Evolutionary conservation across 1,140 invertebrate genomes (phyloP).

Genomic region (Papilio dardanus): DNA sequence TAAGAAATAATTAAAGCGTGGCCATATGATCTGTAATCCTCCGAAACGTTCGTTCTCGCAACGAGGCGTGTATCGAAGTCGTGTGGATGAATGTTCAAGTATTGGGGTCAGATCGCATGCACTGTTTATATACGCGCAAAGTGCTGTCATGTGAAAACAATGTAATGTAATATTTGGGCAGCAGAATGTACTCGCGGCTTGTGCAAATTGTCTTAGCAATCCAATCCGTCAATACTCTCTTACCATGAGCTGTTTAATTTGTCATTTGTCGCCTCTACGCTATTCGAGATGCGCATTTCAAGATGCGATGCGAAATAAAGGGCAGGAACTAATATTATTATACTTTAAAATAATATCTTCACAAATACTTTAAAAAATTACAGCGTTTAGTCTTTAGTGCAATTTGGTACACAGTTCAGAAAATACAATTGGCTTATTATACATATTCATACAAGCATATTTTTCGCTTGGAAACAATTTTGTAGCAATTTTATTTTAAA

Average conservation of each 20-base stretch:
- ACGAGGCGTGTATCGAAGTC: conserved; percentile 55
- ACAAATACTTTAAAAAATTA: neutral
- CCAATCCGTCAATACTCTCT: conserved; percentile 33
- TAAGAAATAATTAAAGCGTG: neutral
- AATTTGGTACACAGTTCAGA: neutral
- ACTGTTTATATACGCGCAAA: conserved; percentile 64
- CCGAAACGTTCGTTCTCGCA: conserved; percentile 52
- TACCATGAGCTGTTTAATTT: conserved; percentile 26
- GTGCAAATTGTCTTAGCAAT: conserved; percentile 44
- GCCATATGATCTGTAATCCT: conserved; percentile 23
- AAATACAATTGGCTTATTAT: neutral
- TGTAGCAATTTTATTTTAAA: neutral
- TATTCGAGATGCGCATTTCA: neutral
- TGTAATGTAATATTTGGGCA: conserved; percentile 65
- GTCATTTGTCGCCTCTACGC: neutral
- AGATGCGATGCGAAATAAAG: too few species aligned
- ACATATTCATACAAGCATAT: neutral
- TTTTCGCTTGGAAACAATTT: neutral
- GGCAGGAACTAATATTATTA: neutral
- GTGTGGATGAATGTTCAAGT: conserved; percentile 68
- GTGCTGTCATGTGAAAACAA: conserved; percentile 61
- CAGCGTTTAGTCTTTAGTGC: too few species aligned
- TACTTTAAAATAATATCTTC: neutral
- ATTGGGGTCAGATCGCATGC: conserved; percentile 71
- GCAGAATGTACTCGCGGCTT: conserved; percentile 46